Percentiles rank a stretch among this genome's conserved stretches.
phyloP scores from a whole-genome alignment of 2,113 vertebrate species.

The Vidua macroura region DNA sequence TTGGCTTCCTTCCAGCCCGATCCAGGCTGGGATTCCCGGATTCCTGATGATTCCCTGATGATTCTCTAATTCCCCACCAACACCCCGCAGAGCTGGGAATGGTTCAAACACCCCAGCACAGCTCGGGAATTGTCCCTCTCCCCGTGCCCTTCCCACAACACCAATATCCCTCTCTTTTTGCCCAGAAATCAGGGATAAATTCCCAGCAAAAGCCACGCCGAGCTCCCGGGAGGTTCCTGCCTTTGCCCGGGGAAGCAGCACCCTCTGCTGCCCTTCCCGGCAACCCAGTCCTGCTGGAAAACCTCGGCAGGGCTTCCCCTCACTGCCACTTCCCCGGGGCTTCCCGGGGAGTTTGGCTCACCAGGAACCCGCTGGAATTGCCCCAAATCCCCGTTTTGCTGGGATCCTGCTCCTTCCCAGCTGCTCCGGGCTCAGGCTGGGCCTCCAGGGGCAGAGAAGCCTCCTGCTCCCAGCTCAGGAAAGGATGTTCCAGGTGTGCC shows the following conservation, averaged over 20 bases:
- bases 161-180: rapidly evolving
- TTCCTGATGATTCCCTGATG: neutral
- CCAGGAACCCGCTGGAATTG: neutral
- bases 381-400: neutral
- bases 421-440: neutral
- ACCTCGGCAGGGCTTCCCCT: neutral
- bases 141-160: neutral
- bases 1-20: neutral
- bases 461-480: neutral
- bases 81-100: neutral
- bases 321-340: neutral
- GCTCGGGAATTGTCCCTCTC: neutral
- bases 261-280: conserved; percentile 27
- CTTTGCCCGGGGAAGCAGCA: neutral
- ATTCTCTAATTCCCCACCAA: rapidly evolving
- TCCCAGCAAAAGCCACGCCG: rapidly evolving
- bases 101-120: rapidly evolving
- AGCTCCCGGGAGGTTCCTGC: neutral
- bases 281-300: neutral
- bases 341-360: neutral
- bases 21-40: neutral
- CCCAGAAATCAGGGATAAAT: neutral
- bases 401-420: neutral
- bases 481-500: rapidly evolving
- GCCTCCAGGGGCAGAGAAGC: neutral